Percentiles rank a stretch among this genome's conserved stretches.
phyloP scores from a whole-genome alignment of 2,113 vertebrate species.

The Nothoprocta pentlandii region DNA sequence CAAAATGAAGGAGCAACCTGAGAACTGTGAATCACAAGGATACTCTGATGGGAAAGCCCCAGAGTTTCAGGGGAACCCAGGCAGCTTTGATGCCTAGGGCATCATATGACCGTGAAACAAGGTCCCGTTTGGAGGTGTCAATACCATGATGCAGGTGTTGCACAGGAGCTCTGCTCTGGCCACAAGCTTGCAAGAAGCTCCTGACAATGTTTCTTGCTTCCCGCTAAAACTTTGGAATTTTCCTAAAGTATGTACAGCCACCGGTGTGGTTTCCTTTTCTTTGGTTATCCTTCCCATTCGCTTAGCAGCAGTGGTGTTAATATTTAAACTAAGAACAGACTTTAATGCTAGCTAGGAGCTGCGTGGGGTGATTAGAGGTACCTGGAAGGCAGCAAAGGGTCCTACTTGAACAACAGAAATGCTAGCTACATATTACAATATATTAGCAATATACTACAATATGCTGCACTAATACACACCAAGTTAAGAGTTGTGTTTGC shows the following conservation, averaged over 20 bases:
- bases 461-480: not conserved
- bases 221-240: not conserved
- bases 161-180: fast-evolving
- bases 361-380: not conserved
- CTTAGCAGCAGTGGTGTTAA: not conserved
- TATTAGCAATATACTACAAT: too few species aligned
- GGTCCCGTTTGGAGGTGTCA: not conserved
- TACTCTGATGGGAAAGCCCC: not conserved
- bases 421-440: too few species aligned
- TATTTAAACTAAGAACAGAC: not conserved
- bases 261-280: not conserved
- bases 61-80: not conserved
- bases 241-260: not conserved
- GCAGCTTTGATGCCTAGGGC: not conserved
- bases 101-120: not conserved
- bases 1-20: not conserved
- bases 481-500: not conserved
- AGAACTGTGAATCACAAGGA: not conserved
- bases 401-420: not conserved
- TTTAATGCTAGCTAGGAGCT: not conserved
- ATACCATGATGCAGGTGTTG: not conserved
- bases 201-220: not conserved
- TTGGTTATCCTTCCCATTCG: not conserved
- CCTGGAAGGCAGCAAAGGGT: not conserved
- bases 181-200: not conserved